Base-by-base conservation (phyloP, 2,113 vertebrate genomes). In the Oreochromis spilurus region DNA sequence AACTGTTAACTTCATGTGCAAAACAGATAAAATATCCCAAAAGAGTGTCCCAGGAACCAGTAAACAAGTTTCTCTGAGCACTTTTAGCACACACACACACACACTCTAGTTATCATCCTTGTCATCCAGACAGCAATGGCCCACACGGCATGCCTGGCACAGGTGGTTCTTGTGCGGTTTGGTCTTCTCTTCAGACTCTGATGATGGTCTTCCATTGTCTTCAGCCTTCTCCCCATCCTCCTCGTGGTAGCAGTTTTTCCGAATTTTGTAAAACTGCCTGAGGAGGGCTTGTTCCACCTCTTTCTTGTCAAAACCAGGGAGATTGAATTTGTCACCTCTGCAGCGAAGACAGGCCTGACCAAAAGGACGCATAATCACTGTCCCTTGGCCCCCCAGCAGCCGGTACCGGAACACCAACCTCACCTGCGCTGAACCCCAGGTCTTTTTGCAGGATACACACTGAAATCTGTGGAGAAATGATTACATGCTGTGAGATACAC, bases 401-500 rank as follows among this genome's bases (percentile, higher is more conserved):
- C 93, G 77, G 86, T 96, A 95, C 48, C 38, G 84, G 57, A 94
- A 95, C 87, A 96, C n/a, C 77, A 96, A 9, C 54, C 67, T 4
- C 57, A 90, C 88, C 26, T 57, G 81, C 7, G 86, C 94, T 3
- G 94, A 95, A 10, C 40, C 3, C 95, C 95, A 96, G 12, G 1
- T 70, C 4, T 65, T 94, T 2, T 3, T 6, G 70, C 94, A 95
- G n/a, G 55, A 38, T 11, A 1, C 4, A 81, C 95, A 96, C 11
- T 14, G 1, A 67, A 95, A 96, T 2, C 94, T 95, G 79, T 16
- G 26, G 43, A 10, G 31, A 75, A 31, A 82, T 5, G 12, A 82
- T 6, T 53, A 26, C 16, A 72, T 45, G 21, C n/a, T 29, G 43
- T 78, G 14, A 45, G 40, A 21, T 26, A 17, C 38, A 84, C 45